Evolutionary conservation across 1,140 invertebrate genomes (phyloP).

Genomic region (Meteorus sp.): DNA sequence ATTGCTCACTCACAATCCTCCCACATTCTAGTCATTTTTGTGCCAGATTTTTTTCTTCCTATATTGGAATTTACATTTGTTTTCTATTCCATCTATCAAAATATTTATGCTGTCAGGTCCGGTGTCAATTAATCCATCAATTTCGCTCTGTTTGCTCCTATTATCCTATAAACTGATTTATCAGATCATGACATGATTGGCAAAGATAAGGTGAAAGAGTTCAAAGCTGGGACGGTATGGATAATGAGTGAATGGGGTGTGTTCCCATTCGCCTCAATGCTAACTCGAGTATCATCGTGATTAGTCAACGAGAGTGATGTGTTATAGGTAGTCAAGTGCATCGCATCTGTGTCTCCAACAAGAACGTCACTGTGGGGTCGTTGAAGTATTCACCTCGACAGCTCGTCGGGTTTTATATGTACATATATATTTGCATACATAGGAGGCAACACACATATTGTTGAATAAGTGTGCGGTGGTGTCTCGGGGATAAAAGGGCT

Average conservation of each 20-base stretch:
- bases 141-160: no score
- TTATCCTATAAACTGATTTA: no score
- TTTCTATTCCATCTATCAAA: no score
- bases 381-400: not conserved
- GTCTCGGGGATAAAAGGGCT: not conserved
- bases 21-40: no score
- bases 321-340: conserved; percentile 21
- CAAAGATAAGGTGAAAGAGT: not conserved
- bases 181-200: not conserved
- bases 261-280: conserved; percentile 35
- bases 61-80: no score
- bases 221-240: not conserved
- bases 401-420: conserved; percentile 1
- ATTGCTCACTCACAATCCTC: conserved; percentile 8
- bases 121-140: no score
- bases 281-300: conserved; percentile 29
- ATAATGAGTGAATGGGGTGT: conserved; percentile 21
- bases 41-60: no score
- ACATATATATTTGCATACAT: not conserved
- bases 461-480: not conserved
- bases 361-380: not conserved
- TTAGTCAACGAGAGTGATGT: conserved; percentile 30
- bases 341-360: conserved; percentile 20
- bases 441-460: no score
- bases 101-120: no score